These are phyloP conservation scores for Cheiracanthium punctorium DNA, from an alignment of 2,888 invertebrate species.

Conservation along the genomic window DNA sequence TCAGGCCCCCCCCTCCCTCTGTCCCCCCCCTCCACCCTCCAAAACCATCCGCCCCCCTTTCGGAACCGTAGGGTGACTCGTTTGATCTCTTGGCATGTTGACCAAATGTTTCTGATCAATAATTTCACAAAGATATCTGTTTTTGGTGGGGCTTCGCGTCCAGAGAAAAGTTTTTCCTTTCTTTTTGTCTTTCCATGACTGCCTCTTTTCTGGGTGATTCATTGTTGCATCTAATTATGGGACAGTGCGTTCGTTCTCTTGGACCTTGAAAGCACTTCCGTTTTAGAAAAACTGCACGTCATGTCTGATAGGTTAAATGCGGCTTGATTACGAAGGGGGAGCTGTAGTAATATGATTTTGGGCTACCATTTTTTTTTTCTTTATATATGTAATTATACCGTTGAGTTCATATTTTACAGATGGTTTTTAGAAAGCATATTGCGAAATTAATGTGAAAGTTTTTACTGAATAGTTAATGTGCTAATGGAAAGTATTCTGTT, in stretches of 20 bases:
- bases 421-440: too few species aligned
- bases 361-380: too few species aligned
- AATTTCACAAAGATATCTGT: conserved; percentile 43
- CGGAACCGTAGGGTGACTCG: neutral
- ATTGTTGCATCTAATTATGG: neutral
- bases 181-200: neutral
- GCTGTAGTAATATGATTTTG: too few species aligned
- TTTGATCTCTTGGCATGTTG: conserved; percentile 66
- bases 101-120: conserved; percentile 68
- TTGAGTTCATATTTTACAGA: too few species aligned
- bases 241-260: neutral
- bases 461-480: too few species aligned
- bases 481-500: too few species aligned
- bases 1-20: neutral
- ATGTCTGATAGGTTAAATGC: too few species aligned
- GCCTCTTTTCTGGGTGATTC: conserved; percentile 3
- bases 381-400: too few species aligned
- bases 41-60: neutral
- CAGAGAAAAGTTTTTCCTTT: neutral
- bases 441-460: too few species aligned
- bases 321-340: too few species aligned
- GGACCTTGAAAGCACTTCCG: too few species aligned
- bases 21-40: neutral
- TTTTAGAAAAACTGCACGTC: too few species aligned
- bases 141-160: neutral